phyloP scores from a whole-genome alignment of 2,888 invertebrate genomes.

The Thecophora atra region DNA sequence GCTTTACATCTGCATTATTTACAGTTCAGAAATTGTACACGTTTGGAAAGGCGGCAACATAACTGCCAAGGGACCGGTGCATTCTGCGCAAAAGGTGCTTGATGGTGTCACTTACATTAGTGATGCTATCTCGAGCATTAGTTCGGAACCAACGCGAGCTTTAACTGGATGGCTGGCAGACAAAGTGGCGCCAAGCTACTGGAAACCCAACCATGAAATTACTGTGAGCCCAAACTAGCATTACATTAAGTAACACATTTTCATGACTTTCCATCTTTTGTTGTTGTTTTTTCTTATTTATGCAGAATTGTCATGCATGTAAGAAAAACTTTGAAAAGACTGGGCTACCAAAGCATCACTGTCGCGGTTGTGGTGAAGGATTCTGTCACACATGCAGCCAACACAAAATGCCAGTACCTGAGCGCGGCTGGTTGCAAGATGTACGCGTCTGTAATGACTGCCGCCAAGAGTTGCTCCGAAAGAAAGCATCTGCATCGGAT shows the following conservation, averaged over 20 bases:
- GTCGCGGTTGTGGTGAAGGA: slow-evolving; percentile 81
- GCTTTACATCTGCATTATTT: too few species aligned
- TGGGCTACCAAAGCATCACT: slow-evolving; percentile 76
- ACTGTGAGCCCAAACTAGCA: slow-evolving; percentile 67
- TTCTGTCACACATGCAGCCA: slow-evolving; percentile 80
- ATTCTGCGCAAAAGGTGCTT: slow-evolving; percentile 72
- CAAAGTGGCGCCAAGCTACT: slow-evolving; percentile 78
- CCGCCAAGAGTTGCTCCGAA: slow-evolving; percentile 60
- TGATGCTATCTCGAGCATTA: slow-evolving; percentile 72
- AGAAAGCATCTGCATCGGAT: slow-evolving; percentile 57
- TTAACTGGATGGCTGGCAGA: slow-evolving; percentile 78
- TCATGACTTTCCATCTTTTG: too few species aligned
- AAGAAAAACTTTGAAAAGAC: slow-evolving; percentile 69
- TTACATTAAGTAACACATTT: background rate
- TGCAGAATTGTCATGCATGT: slow-evolving; percentile 75
- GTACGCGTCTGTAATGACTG: slow-evolving; percentile 81
- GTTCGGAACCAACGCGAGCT: slow-evolving; percentile 76
- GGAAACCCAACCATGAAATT: slow-evolving; percentile 81
- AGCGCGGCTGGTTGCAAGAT: slow-evolving; percentile 75
- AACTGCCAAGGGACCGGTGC: slow-evolving; percentile 67
- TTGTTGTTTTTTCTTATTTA: background rate
- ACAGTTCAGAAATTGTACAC: slow-evolving; percentile 73
- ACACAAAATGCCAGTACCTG: slow-evolving; percentile 75
- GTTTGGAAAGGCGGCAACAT: slow-evolving; percentile 73
- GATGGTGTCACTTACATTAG: slow-evolving; percentile 74